Base-by-base conservation (phyloP, 2,888 invertebrate genomes). In the Exocentrus adspersus region DNA sequence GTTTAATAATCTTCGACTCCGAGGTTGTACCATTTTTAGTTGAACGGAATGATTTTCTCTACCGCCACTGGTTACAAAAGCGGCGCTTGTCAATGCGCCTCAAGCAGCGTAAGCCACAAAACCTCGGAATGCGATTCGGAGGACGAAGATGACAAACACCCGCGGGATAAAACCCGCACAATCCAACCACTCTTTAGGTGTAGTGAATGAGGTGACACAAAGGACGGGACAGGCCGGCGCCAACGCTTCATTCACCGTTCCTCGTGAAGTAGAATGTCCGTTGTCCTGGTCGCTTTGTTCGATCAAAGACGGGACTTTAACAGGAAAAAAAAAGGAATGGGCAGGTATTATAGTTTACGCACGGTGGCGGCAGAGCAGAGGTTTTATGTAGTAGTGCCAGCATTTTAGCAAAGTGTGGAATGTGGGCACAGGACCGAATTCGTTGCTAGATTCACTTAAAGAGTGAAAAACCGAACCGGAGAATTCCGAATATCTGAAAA, bases 231-330 rank as follows among this genome's bases (percentile, higher is more conserved):
- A 68, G 48, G 45, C 51, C 71, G 76, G 76, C 76, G 76, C 76
- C 76, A 75, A 69, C 43, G 63, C 57, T 74, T 70, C 74, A 73
- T 75, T 74, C 74, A 74, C 64, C 68, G 69, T 70, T 72, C 46
- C 7, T 10, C 37, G 37, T 14, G 4, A 24, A 3, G 3, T 24
- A 10, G 19, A 51, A 51, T 51, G 51, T 32, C 37, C 12, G 30
- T 30, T n/a, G 30, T 30, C 20, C 24, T 32, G 54, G 42, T 19
- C 17, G 5, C 46, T 42, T 54, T 54, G 54, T 54, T 43, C 24
- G 14, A 2, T 10, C 24, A 43, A 28, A 5, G 14, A 37, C 12
- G 12, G 54, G 12, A n/a, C 14, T 41, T 46, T 32, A 12, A 32
- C 45, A 19, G 19, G 17, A 57, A 45, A 46, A 46, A 42, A 46